phyloP scores from a whole-genome alignment of 2,797 vertebrate genomes.

The Ammospiza maritima region DNA sequence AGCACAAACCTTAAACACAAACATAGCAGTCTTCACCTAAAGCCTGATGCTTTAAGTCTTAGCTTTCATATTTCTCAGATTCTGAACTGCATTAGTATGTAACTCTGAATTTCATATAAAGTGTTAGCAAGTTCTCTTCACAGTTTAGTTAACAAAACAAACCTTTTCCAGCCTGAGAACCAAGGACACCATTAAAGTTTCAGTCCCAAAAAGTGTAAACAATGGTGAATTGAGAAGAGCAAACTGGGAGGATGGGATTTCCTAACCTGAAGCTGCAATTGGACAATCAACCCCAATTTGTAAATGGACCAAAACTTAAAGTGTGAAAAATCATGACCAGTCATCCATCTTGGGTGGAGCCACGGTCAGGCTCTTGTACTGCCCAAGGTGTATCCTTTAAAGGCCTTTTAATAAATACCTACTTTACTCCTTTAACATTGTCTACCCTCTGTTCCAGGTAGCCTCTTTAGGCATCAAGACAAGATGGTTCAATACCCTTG shows the following conservation, averaged over 20 bases:
- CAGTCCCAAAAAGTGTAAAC: neutral
- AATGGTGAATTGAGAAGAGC: neutral
- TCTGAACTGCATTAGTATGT: neutral
- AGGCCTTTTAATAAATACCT: neutral
- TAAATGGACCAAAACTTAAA: neutral
- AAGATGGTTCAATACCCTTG: neutral
- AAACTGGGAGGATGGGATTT: neutral
- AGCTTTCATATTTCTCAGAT: neutral
- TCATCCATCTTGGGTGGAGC: neutral
- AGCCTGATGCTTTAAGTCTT: neutral
- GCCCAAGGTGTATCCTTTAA: neutral
- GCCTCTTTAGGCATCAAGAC: neutral
- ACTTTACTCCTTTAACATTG: neutral
- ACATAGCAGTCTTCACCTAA: neutral
- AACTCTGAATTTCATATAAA: neutral
- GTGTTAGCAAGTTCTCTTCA: neutral
- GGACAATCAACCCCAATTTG: neutral
- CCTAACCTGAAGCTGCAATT: neutral
- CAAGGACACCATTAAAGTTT: neutral
- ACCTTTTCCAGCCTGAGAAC: neutral
- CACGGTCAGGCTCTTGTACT: neutral
- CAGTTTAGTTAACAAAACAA: neutral
- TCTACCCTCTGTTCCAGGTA: neutral
- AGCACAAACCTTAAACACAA: neutral
- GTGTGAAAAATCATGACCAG: neutral